Conservation (phyloP, 92 coral and sea anemone species). For the Zoanthus sociatus region DNA sequence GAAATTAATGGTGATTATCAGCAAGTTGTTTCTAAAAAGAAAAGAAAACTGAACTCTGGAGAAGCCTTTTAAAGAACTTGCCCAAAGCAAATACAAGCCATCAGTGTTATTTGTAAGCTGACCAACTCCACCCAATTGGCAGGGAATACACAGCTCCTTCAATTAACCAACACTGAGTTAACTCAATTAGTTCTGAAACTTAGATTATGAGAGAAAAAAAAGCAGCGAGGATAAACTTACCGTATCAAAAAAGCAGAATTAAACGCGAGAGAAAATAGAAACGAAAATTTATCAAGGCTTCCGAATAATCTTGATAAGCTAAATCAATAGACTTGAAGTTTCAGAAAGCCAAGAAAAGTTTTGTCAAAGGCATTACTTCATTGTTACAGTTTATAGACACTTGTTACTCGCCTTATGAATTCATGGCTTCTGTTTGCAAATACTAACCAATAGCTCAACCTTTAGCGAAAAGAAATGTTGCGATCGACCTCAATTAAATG, state of each 20-base stretch:
- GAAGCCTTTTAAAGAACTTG: no score
- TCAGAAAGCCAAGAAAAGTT: background rate
- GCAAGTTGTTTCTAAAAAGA: no score
- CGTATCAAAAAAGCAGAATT: background rate
- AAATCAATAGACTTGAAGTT: background rate
- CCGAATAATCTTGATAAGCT: background rate
- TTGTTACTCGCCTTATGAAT: slow-evolving; percentile 63
- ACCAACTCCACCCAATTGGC: no score
- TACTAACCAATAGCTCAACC: slow-evolving; percentile 60
- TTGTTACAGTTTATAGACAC: slow-evolving; percentile 39
- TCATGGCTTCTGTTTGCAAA: slow-evolving; percentile 66
- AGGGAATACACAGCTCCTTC: background rate
- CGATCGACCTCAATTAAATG: slow-evolving; percentile 63
- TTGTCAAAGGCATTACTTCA: slow-evolving; percentile 53
- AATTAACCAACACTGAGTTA: background rate
- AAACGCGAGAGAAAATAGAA: background rate
- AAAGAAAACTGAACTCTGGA: no score
- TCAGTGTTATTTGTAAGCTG: no score
- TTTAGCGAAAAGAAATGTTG: slow-evolving; percentile 56
- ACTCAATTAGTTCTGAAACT: background rate
- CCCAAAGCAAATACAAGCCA: no score
- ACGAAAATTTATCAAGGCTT: background rate
- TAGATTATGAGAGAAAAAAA: background rate
- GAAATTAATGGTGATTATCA: no score
- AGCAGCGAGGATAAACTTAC: background rate